Base-by-base conservation (phyloP, 2,888 invertebrate species). In the Patella pellucida region DNA sequence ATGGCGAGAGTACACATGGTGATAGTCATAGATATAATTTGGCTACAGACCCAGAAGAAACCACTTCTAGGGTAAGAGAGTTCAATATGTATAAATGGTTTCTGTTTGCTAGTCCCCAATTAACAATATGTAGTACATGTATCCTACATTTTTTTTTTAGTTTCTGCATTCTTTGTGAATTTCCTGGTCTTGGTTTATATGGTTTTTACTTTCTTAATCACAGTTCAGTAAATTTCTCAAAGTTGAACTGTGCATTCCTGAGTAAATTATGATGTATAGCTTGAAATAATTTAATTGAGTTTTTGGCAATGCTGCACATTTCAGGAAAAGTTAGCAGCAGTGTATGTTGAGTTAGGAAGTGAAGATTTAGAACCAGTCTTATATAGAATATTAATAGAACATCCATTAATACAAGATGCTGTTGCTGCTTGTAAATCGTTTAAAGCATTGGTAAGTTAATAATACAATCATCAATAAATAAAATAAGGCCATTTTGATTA, bases 1-100 rank as follows among this genome's bases (percentile, higher is more conserved):
- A 90, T 83, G 90, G 90, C 51, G 88, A 89, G 76, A 85, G 85
- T 62, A 82, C 87, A 75, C 81, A 84, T 56, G 90, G 89, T 14
- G 90, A 90, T 84, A 89, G 88, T 73, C 88, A 90, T 80, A 83
- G 90, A 31, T 90, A 89, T 81, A 87, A 86, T 80, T 87, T 86
- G 0, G 84, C 85, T 12, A 83, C 87, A 23, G 90, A 90, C 76
- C 89, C 89, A 7, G 90, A 90, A 71, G 89, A 90, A 76, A 84
- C 85, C 41, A 85, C 88, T 52, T 90, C 90, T 15, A 84, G 80
- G 83, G 90, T 90, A 80, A 80, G 84, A 23, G 23, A 11, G 1
- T 41, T 41, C 7, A 41, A 41, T 41, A 41, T 41, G 41, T 9
- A 7, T 7, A 41, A 41, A 41, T 41, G 9, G 41, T 41, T 0